phyloP scores from a whole-genome alignment of 2,888 invertebrate genomes.

The Sinopyrophorus schimmeli region DNA sequence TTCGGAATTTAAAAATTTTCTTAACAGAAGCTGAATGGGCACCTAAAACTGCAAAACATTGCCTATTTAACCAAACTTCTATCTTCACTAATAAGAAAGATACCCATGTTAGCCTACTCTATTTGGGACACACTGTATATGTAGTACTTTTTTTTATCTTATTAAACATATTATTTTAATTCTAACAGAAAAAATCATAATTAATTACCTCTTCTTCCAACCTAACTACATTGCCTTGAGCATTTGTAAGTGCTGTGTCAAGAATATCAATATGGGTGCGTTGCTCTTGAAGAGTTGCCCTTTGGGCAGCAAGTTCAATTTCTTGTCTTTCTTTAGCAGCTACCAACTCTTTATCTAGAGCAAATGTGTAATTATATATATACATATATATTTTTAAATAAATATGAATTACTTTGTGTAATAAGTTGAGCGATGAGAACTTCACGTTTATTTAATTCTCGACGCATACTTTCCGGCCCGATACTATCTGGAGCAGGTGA shows the following conservation, averaged over 20 bases:
- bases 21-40: no score
- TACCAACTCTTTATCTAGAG: slow-evolving; percentile 86
- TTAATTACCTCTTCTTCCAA: slow-evolving; percentile 80
- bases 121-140: no score
- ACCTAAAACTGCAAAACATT: no score
- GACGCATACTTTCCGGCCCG: slow-evolving; percentile 62
- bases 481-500: slow-evolving; percentile 50
- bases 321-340: slow-evolving; percentile 91
- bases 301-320: slow-evolving; percentile 86
- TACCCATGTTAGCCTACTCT: no score
- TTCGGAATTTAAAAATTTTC: no score
- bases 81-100: no score
- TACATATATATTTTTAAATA: not conserved
- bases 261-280: slow-evolving; percentile 90
- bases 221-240: slow-evolving; percentile 84
- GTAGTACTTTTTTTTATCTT: no score
- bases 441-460: slow-evolving; percentile 75
- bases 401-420: slow-evolving; percentile 71
- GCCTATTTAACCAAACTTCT: no score
- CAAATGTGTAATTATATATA: slow-evolving; percentile 23
- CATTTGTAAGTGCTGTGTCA: slow-evolving; percentile 88
- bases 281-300: slow-evolving; percentile 88
- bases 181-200: no score
- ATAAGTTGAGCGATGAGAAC: slow-evolving; percentile 84
- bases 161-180: no score